A percentile compares a stretch with the other conserved stretches of the same genome.
Conservation (phyloP, 1,140 invertebrate species). For the Megalopta genalis region DNA sequence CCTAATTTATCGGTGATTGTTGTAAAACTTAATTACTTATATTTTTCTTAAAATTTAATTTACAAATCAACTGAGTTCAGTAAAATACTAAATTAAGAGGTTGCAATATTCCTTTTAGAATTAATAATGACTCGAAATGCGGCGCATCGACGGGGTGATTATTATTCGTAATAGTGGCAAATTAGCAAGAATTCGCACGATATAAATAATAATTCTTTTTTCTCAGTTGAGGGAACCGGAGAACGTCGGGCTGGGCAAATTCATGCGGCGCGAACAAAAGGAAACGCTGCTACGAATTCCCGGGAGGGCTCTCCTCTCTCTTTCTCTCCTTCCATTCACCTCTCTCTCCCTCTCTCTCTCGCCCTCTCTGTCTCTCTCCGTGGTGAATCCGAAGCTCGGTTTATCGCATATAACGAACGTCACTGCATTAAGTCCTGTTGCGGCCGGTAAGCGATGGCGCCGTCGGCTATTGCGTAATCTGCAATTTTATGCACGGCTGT, state of each 20-base stretch:
- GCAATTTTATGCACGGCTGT: slow-evolving; percentile 60
- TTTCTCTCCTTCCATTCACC: no score
- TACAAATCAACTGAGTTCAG: no score
- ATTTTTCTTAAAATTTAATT: no score
- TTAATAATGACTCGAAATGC: no score
- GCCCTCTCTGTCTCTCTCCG: background rate
- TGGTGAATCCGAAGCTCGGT: slow-evolving; percentile 54
- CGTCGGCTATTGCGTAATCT: slow-evolving; percentile 64
- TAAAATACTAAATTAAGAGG: no score
- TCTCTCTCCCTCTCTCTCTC: no score
- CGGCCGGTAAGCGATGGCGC: slow-evolving; percentile 61
- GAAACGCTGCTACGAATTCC: slow-evolving; percentile 47
- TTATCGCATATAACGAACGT: slow-evolving; percentile 63
- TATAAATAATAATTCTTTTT: slow-evolving; percentile 40
- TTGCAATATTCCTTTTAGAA: no score
- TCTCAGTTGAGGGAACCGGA: background rate
- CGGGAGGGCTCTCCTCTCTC: slow-evolving; percentile 30
- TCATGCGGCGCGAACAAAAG: slow-evolving; percentile 28
- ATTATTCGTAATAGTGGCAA: background rate
- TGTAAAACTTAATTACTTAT: no score
- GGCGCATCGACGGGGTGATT: background rate
- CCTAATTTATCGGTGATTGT: no score
- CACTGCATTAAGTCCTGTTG: slow-evolving; percentile 61
- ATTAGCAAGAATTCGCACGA: slow-evolving; percentile 41
- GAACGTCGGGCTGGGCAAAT: slow-evolving; percentile 17